phyloP scores from a whole-genome alignment of 2,797 vertebrate species.

The Macroramphosus scolopax region DNA sequence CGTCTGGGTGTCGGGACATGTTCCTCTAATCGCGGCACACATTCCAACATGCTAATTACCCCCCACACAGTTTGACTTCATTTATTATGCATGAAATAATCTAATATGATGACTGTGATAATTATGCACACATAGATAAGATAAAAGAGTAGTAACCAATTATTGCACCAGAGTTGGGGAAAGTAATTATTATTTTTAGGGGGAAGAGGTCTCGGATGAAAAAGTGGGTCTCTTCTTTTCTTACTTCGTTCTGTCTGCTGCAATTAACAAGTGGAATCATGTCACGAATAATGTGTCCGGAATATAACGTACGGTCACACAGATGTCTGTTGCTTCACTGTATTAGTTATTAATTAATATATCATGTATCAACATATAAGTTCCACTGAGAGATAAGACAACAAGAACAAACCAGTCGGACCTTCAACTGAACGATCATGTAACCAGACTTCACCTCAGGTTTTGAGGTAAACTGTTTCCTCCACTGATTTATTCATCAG shows the following conservation, averaged over 20 bases:
- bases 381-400: too few species aligned
- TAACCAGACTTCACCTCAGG: too few species aligned
- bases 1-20: too few species aligned
- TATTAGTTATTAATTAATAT: too few species aligned
- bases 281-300: constrained; percentile 34
- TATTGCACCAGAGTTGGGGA: constrained; percentile 66
- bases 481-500: constrained; percentile 25
- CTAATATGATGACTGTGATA: constrained; percentile 80
- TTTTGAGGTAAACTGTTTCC: constrained; percentile 12
- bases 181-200: constrained; percentile 79
- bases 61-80: constrained; percentile 74
- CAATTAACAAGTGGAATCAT: constrained; percentile 55
- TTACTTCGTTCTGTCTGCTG: constrained; percentile 27
- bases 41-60: constrained; percentile 77
- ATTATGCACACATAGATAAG: constrained; percentile 77
- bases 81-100: constrained; percentile 81
- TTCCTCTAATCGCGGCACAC: constrained; percentile 56
- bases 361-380: too few species aligned
- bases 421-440: too few species aligned
- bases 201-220: constrained; percentile 57
- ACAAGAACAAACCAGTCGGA: too few species aligned
- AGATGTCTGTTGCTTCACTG: constrained; percentile 13
- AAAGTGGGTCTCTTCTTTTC: constrained; percentile 20
- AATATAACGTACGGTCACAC: constrained; percentile 15
- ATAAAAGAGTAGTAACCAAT: constrained; percentile 79